These are phyloP conservation scores for Caenorhabditis sulstoni DNA, from an alignment of 2,888 invertebrate genomes.

Conservation along the genomic window DNA sequence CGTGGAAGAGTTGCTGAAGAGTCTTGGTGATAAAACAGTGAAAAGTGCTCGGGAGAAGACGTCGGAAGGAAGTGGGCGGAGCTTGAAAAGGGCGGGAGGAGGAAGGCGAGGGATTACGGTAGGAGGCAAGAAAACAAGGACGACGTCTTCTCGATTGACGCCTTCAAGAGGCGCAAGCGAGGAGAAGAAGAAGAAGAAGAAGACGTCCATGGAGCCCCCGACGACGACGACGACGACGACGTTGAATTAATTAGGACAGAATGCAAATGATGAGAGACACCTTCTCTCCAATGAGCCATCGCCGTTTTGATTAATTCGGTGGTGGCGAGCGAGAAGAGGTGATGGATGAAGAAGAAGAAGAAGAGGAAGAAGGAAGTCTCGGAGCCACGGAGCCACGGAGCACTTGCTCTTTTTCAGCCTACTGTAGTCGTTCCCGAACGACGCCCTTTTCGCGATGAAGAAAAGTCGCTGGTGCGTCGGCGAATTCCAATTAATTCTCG, in stretches of 20 bases:
- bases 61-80: constrained; percentile 13
- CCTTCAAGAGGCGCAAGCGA: neutral
- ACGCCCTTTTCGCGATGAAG: neutral
- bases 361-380: neutral
- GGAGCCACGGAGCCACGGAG: too few species aligned
- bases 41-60: constrained; percentile 1
- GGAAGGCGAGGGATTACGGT: constrained; percentile 33
- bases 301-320: neutral
- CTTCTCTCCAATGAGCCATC: neutral
- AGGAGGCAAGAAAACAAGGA: constrained; percentile 28
- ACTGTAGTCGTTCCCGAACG: too few species aligned
- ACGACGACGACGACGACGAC: constrained; percentile 23
- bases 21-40: constrained; percentile 2
- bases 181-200: constrained; percentile 1
- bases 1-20: neutral
- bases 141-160: constrained; percentile 10
- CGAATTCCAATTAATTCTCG: neutral
- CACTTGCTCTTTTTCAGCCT: neutral
- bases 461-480: neutral
- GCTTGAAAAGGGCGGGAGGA: constrained; percentile 20
- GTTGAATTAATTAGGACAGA: constrained; percentile 49
- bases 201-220: constrained; percentile 1
- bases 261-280: constrained; percentile 50
- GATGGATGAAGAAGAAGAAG: too few species aligned
- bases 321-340: neutral